Conservation (phyloP, 1,140 invertebrate species). For the Atta texana region DNA sequence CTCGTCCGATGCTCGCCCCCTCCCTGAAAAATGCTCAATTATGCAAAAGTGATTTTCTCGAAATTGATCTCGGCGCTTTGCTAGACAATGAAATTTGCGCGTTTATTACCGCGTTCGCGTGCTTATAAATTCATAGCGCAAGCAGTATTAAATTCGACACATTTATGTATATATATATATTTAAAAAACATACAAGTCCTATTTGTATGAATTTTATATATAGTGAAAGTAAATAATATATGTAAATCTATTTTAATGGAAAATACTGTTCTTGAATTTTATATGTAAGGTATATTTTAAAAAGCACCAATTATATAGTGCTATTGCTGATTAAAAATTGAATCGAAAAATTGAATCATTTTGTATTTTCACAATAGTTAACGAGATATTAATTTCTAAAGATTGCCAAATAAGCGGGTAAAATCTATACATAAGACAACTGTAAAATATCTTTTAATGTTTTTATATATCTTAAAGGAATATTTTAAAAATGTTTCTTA, state of each 20-base stretch:
- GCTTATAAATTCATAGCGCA: constrained; percentile 44
- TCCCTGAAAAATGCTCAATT: constrained; percentile 53
- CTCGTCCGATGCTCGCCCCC: constrained; percentile 8
- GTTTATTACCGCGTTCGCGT: constrained; percentile 17
- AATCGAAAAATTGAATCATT: too few relatives aligned
- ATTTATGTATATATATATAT: background rate
- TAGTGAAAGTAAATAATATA: background rate
- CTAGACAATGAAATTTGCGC: constrained; percentile 53
- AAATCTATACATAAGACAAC: too few relatives aligned
- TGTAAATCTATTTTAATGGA: background rate
- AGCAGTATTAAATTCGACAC: constrained; percentile 39
- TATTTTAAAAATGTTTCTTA: too few relatives aligned
- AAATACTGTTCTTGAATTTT: background rate
- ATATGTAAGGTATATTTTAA: too few relatives aligned
- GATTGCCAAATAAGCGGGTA: too few relatives aligned
- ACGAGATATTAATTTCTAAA: too few relatives aligned
- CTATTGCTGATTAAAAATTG: too few relatives aligned
- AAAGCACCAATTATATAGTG: too few relatives aligned
- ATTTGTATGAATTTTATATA: background rate
- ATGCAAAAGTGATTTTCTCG: constrained; percentile 54
- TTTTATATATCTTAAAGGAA: too few relatives aligned
- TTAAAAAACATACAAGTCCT: background rate
- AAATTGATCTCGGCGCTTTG: constrained; percentile 54
- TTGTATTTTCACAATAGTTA: too few relatives aligned
- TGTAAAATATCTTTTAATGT: too few relatives aligned